These are phyloP conservation scores for Papilio glaucus DNA, from an alignment of 1,140 invertebrate species.

Conservation along the genomic window DNA sequence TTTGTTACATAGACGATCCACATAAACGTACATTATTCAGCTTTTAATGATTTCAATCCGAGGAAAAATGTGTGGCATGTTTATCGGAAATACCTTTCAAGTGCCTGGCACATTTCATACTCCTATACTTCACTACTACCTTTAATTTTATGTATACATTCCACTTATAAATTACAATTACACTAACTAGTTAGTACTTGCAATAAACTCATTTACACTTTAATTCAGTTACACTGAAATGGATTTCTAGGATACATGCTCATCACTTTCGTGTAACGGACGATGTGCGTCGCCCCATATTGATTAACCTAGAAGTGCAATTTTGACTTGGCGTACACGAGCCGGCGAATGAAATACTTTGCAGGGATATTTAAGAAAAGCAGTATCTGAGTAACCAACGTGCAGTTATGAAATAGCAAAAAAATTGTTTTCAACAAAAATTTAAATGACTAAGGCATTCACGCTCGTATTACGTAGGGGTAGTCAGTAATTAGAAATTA, in stretches of 20 bases:
- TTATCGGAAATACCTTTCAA: not conserved
- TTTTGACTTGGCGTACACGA: slow-evolving; percentile 12
- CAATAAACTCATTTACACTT: too few relatives aligned
- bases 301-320: slow-evolving; percentile 19
- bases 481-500: too few relatives aligned
- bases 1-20: too few relatives aligned
- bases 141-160: too few relatives aligned
- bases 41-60: not conserved
- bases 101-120: not conserved
- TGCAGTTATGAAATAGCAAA: too few relatives aligned
- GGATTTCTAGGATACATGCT: not conserved
- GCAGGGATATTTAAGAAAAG: slow-evolving; percentile 1
- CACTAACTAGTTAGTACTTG: too few relatives aligned
- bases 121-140: too few relatives aligned
- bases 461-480: too few relatives aligned
- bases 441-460: too few relatives aligned
- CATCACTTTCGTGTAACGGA: not conserved
- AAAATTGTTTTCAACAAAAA: too few relatives aligned
- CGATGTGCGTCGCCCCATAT: not conserved
- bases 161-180: too few relatives aligned
- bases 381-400: not conserved
- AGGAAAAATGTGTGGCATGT: not conserved
- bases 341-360: not conserved
- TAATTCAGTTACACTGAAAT: not conserved
- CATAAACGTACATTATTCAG: too few relatives aligned